These are phyloP conservation scores for Trachymyrmex cornetzi DNA, from an alignment of 1,140 invertebrate species.

Conservation along the genomic window DNA sequence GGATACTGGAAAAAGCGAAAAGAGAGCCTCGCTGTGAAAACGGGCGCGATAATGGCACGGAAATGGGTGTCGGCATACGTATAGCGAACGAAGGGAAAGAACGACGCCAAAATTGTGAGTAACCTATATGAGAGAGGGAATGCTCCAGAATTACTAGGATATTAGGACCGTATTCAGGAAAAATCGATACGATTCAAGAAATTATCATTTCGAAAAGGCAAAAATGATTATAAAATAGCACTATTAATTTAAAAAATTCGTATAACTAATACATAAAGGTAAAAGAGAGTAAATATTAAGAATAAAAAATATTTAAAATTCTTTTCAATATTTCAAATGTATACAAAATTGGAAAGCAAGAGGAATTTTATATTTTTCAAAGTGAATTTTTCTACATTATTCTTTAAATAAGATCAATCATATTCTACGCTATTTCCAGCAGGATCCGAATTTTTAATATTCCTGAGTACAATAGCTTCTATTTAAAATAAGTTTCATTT, in stretches of 20 bases:
- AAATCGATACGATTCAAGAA: background rate
- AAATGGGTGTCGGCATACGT: slow-evolving; percentile 36
- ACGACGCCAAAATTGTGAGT: slow-evolving; percentile 34
- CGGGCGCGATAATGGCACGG: slow-evolving; percentile 42
- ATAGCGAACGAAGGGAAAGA: slow-evolving; percentile 26
- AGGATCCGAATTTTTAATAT: background rate
- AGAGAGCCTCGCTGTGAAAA: slow-evolving; percentile 30
- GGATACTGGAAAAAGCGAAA: slow-evolving; percentile 23
- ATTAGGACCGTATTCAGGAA: background rate
- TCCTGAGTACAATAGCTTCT: background rate
- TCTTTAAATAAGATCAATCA: background rate
- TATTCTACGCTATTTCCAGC: background rate
- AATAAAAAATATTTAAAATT: background rate
- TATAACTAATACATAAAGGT: background rate
- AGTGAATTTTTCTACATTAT: background rate
- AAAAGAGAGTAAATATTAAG: background rate
- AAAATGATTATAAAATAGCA: background rate
- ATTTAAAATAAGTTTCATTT: background rate
- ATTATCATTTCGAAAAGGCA: background rate
- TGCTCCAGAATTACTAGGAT: background rate
- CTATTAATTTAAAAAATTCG: background rate
- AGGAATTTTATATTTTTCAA: background rate
- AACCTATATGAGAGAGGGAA: background rate
- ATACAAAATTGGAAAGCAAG: background rate
- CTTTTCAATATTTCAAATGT: background rate